Evolutionary conservation across 2,113 vertebrate genomes (phyloP), one percentile per base, ranked within the genome.

Genomic region (Sterna hirundo): DNA sequence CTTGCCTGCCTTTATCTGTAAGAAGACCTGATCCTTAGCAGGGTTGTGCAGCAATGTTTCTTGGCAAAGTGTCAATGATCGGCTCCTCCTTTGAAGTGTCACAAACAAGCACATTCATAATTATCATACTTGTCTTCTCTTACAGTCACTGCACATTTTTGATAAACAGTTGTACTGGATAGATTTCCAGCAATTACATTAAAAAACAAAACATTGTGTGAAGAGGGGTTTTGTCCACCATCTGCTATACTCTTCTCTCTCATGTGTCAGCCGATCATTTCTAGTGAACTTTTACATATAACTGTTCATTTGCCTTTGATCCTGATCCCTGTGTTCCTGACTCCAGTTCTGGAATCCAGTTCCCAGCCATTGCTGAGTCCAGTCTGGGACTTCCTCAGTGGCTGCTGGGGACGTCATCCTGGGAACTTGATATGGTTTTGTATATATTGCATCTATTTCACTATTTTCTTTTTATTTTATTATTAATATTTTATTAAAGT

Each of bases 101-200:
- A 81, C 30, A 68, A 71, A 51, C 25, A 93, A 83, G 25, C 7
- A 86, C n/a, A 74, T 66, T 87, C 76, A 32, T 55, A 92, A 94
- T 89, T 87, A 60, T 78, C 47, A 62, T 38, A 81, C 44, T 83
- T 64, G 25, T 81, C 51, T 90, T 87, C 68, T 91, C n/a, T 69
- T 88, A 83, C 52, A 97, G 91, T 84, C 83, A 89, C 34, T 49
- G 15, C 51, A 40, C 64, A 78, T 96, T 97, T 94, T 84, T 96
- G 62, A 75, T 87, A 96, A 86, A 91, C 51, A 75, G 78, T 97
- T 97, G 36, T 74, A 72, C 66, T 95, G 81, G 38, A 52, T 83
- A 91, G 68, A 36, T 95, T 96, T 81, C 64, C 54, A 93, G 47
- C 20, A 86, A 95, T 85, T 88, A 64, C 14, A 6, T 96, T 79